A percentile compares a stretch with the other conserved stretches of the same genome.
These are phyloP conservation scores for Dasysyrphus albostriatus DNA, from an alignment of 2,888 invertebrate genomes.

Conservation along the genomic window DNA sequence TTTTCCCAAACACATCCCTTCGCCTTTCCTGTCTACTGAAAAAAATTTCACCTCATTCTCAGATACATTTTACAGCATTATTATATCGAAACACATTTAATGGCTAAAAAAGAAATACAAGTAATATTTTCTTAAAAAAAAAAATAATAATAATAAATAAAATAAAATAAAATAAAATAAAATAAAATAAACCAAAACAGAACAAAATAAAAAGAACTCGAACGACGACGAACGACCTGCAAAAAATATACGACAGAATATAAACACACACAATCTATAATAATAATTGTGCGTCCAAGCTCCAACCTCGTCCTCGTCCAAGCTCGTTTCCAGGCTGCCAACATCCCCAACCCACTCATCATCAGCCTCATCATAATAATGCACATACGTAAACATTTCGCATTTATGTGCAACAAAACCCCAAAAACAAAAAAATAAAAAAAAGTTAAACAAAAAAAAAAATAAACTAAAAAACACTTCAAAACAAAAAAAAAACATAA, in stretches of 20 bases:
- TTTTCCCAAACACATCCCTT: conserved; percentile 14
- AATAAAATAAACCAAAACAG: conserved; percentile 33
- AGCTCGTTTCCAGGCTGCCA: not conserved
- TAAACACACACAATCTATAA: conserved; percentile 62
- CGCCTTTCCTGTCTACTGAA: not conserved
- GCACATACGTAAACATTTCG: conserved; percentile 82
- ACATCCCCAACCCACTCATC: conserved; percentile 39
- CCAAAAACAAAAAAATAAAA: conserved; percentile 60
- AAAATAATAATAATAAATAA: conserved; percentile 50
- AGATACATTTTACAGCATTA: conserved; percentile 69
- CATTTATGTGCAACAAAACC: conserved; percentile 77
- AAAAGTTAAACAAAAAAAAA: conserved; percentile 72
- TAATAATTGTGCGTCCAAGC: conserved; percentile 62
- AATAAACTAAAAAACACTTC: conserved; percentile 68
- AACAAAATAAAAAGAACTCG: conserved; percentile 13
- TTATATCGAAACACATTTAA: conserved; percentile 74
- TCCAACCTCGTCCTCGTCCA: conserved; percentile 7
- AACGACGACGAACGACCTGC: conserved; percentile 51
- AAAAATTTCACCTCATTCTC: conserved; percentile 54
- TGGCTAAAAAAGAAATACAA: conserved; percentile 62
- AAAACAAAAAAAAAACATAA: conserved; percentile 27
- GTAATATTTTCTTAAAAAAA: conserved; percentile 71
- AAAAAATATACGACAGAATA: conserved; percentile 56
- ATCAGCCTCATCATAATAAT: conserved; percentile 79
- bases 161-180: conserved; percentile 27